These are phyloP conservation scores for Andrena flavipes DNA, from an alignment of 2,888 invertebrate genomes.

Conservation along the genomic window DNA sequence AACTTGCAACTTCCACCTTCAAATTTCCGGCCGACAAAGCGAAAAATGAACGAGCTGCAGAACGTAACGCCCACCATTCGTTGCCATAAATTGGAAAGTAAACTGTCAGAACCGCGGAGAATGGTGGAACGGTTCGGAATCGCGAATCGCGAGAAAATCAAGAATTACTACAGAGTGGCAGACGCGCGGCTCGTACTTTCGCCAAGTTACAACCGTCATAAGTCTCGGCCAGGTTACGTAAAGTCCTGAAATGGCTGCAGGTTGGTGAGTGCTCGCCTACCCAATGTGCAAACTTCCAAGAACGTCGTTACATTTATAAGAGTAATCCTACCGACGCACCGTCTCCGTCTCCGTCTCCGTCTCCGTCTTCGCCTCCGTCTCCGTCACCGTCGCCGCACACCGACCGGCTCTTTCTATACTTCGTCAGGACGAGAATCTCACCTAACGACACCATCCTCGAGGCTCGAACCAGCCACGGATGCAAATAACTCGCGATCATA, in stretches of 20 bases:
- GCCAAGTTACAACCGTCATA: constrained; percentile 51
- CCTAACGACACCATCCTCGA: constrained; percentile 44
- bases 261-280: constrained; percentile 24
- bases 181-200: constrained; percentile 14
- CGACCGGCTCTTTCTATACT: constrained; percentile 34
- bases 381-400: background rate
- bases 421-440: constrained; percentile 41
- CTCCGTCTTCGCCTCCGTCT: background rate
- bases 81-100: background rate
- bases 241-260: constrained; percentile 31
- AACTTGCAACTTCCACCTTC: background rate
- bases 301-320: constrained; percentile 47
- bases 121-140: background rate
- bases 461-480: constrained; percentile 9
- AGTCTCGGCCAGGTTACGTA: constrained; percentile 48
- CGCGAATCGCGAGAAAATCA: constrained; percentile 46
- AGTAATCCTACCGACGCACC: constrained; percentile 36
- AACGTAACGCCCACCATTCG: background rate
- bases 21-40: no score
- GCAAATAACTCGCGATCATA: constrained; percentile 10
- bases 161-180: constrained; percentile 24
- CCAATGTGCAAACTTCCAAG: constrained; percentile 53
- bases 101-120: background rate
- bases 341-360: background rate
- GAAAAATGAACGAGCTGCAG: background rate